Conservation (phyloP, 2,797 vertebrate genomes). For the Notamacropus eugenii region DNA sequence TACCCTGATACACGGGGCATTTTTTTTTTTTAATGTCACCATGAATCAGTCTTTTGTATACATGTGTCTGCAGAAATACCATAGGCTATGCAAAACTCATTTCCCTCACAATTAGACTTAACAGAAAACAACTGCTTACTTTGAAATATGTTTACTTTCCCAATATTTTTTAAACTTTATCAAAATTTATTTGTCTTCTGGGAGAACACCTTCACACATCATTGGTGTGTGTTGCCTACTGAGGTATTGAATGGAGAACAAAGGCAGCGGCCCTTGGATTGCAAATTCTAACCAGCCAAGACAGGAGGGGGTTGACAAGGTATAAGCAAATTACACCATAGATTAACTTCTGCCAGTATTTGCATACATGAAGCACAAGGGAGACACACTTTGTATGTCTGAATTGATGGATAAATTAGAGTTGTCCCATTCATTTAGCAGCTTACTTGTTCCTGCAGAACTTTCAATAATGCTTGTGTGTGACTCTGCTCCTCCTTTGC, state of each 20-base stretch:
- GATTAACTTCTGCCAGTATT: not conserved
- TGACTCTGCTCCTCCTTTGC: conserved; percentile 92
- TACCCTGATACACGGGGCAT: conserved; percentile 2
- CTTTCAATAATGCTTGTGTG: conserved; percentile 87
- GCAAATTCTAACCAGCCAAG: not conserved
- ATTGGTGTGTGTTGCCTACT: not conserved
- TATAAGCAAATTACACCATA: not conserved
- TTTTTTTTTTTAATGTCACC: conserved; percentile 46
- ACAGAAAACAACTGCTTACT: conserved; percentile 55
- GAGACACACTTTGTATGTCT: not conserved
- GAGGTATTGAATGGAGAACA: not conserved
- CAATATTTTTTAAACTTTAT: conserved; percentile 57
- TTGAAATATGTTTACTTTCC: conserved; percentile 55
- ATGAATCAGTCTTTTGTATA: conserved; percentile 45
- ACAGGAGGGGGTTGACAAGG: not conserved
- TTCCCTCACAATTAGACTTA: conserved; percentile 50
- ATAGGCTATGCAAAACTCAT: conserved; percentile 50
- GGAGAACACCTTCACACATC: conserved; percentile 11
- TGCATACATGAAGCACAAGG: not conserved
- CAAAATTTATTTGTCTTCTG: conserved; percentile 55
- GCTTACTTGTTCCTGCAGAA: conserved; percentile 91
- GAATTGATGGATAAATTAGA: not conserved
- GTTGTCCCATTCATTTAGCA: not conserved
- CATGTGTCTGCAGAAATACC: not conserved
- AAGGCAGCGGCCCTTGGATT: conserved; percentile 27